Conservation (phyloP, 2,113 vertebrate genomes). For the Gambusia affinis region DNA sequence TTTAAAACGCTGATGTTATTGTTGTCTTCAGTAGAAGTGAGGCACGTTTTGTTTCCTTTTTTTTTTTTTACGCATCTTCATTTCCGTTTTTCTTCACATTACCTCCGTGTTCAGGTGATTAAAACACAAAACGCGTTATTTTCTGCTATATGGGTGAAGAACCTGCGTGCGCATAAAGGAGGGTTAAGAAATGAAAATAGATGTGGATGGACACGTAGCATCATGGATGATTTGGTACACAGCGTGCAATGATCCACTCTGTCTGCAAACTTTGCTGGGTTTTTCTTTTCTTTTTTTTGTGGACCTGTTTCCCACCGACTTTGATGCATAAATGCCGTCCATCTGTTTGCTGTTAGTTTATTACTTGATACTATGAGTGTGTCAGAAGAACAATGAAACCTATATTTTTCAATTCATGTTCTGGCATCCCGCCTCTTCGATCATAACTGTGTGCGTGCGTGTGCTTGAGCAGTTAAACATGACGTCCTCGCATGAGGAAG, state of each 20-base stretch:
- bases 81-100: background rate
- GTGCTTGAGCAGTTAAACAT: too few relatives aligned
- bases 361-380: constrained; percentile 12
- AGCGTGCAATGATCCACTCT: constrained; percentile 5
- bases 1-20: background rate
- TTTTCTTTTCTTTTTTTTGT: too few relatives aligned
- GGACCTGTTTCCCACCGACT: background rate
- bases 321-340: background rate
- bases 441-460: background rate
- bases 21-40: constrained; percentile 14
- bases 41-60: constrained; percentile 6
- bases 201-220: constrained; percentile 33
- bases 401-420: constrained; percentile 22
- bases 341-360: constrained; percentile 3
- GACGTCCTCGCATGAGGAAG: background rate
- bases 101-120: background rate
- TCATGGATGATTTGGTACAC: constrained; percentile 2
- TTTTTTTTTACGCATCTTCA: background rate
- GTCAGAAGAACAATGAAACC: constrained; percentile 14
- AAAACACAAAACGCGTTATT: background rate
- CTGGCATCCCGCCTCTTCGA: constrained; percentile 37
- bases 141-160: background rate
- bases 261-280: constrained; percentile 23
- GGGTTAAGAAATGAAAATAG: constrained; percentile 5
- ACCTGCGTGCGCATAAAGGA: background rate